These are phyloP conservation scores for Meandrina meandrites DNA, from an alignment of 92 coral and sea anemone genomes.

Conservation along the genomic window DNA sequence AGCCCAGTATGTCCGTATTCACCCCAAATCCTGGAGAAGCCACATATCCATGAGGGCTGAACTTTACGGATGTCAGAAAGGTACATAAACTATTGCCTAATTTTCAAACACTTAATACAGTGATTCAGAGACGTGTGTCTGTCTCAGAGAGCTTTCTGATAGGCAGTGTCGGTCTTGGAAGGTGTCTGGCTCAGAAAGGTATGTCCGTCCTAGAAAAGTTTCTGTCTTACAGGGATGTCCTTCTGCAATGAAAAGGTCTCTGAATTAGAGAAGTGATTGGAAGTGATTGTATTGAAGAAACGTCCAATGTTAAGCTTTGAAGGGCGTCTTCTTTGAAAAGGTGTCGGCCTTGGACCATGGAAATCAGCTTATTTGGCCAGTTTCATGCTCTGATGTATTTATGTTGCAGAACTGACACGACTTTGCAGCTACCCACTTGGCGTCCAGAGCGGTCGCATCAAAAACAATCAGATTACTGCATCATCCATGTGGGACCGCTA, in stretches of 20 bases:
- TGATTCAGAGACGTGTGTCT: background rate
- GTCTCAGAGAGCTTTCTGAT: background rate
- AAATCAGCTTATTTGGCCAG: background rate
- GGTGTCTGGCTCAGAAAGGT: background rate
- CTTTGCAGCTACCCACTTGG: conserved; percentile 74
- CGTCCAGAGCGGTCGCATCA: conserved; percentile 76
- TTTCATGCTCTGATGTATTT: background rate
- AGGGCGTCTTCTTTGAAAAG: too few species aligned
- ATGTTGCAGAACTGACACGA: conserved; percentile 62
- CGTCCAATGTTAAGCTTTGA: too few species aligned
- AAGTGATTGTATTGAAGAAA: too few species aligned
- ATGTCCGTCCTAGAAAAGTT: too few species aligned
- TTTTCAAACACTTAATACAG: background rate
- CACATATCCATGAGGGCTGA: conserved; percentile 92
- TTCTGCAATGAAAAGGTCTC: background rate
- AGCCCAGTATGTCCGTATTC: conserved; percentile 81
- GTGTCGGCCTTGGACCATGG: background rate
- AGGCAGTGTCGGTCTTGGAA: background rate
- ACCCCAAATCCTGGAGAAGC: conserved; percentile 82
- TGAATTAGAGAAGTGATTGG: too few species aligned
- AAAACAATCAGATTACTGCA: conserved; percentile 71
- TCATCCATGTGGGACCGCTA: conserved; percentile 70
- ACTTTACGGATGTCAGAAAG: conserved; percentile 84
- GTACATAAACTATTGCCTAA: conserved; percentile 29
- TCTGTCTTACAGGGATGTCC: background rate